phyloP scores from a whole-genome alignment of 2,888 invertebrate species.

The Dascillus cervinus region DNA sequence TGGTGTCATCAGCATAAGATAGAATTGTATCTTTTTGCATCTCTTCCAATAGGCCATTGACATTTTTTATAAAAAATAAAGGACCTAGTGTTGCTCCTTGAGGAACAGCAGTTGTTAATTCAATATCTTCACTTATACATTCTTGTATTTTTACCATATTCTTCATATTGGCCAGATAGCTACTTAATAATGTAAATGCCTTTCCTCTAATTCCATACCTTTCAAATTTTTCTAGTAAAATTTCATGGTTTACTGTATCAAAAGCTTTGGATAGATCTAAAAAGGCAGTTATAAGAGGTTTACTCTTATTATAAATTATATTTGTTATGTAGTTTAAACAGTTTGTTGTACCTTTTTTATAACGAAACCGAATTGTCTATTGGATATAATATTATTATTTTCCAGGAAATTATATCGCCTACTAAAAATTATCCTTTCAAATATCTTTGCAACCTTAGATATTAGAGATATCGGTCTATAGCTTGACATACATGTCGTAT shows the following conservation, averaged over 20 bases:
- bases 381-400: neutral
- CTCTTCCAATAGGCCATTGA: neutral
- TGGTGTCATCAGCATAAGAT: conserved; percentile 2
- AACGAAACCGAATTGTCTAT: neutral
- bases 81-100: conserved; percentile 1
- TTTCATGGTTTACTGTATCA: conserved; percentile 1
- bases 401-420: neutral
- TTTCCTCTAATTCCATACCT: too few relatives aligned
- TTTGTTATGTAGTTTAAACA: neutral
- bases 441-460: conserved; percentile 1
- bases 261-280: conserved; percentile 2
- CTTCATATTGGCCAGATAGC: too few relatives aligned
- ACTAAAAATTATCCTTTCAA: neutral
- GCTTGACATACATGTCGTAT: too few relatives aligned
- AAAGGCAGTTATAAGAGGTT: neutral
- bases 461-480: neutral
- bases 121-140: neutral
- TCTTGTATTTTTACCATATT: too few relatives aligned
- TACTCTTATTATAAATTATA: conserved; percentile 1
- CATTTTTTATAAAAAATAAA: conserved; percentile 1
- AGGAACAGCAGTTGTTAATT: neutral
- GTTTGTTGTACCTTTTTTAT: neutral
- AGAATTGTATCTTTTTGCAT: conserved; percentile 1
- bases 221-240: neutral
- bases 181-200: too few relatives aligned